Evolutionary conservation across 2,888 invertebrate species (phyloP).

Genomic region (Tenthredo distinguenda): DNA sequence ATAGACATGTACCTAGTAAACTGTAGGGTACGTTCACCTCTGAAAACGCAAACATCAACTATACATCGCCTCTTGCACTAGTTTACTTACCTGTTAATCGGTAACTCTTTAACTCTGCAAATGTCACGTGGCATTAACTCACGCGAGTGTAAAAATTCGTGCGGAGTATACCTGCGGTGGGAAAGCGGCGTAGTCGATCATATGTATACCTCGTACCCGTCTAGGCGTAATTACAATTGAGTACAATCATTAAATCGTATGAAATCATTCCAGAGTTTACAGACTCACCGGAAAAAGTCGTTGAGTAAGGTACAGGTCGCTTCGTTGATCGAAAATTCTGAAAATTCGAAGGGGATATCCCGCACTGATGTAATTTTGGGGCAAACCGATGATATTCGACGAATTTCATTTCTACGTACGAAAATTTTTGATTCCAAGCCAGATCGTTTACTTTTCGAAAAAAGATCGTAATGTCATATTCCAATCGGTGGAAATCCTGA

Average conservation of each 20-base stretch:
- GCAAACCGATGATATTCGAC: no score
- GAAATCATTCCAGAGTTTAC: no score
- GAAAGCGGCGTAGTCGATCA: conserved; percentile 8
- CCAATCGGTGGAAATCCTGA: neutral
- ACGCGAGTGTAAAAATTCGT: conserved; percentile 26
- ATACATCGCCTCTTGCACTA: conserved; percentile 31
- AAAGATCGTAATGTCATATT: no score
- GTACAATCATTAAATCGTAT: neutral
- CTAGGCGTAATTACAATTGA: neutral
- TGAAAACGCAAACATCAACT: conserved; percentile 66
- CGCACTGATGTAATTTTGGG: no score
- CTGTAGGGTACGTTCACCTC: conserved; percentile 73
- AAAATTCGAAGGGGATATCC: no score
- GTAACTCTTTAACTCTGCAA: conserved; percentile 69
- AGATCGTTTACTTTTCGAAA: no score
- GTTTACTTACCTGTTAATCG: conserved; percentile 72
- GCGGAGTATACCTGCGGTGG: neutral
- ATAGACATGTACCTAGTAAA: neutral
- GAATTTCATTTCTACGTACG: no score
- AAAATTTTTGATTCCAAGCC: no score
- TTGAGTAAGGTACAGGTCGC: no score
- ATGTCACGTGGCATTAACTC: conserved; percentile 52
- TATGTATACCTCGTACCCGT: no score
- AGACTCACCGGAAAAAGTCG: no score
- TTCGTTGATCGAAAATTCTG: no score